phyloP scores from a whole-genome alignment of 2,888 invertebrate species.

The Trichogramma dendrolimi region DNA sequence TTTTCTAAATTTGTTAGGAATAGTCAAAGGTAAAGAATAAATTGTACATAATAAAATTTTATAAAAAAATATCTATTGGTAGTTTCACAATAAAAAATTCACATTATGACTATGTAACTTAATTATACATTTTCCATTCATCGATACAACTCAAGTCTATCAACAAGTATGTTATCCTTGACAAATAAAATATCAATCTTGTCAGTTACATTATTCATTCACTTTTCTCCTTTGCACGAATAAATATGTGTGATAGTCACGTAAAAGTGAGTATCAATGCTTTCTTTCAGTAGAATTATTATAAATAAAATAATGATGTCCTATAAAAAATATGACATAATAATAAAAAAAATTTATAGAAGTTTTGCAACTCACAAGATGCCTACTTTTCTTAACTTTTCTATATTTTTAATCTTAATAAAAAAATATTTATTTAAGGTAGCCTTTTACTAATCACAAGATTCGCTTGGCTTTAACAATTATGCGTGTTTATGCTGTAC shows the following conservation, averaged over 20 bases:
- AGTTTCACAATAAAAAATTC: conserved; percentile 37
- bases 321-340: too few species aligned
- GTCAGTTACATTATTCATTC: conserved; percentile 21
- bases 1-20: background rate
- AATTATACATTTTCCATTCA: conserved; percentile 22
- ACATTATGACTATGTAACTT: conserved; percentile 26
- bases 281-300: conserved; percentile 1
- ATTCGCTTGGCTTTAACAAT: conserved; percentile 24
- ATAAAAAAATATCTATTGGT: conserved; percentile 38
- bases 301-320: background rate
- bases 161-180: conserved; percentile 17
- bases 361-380: too few species aligned
- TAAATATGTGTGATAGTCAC: too few species aligned
- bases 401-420: too few species aligned
- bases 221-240: background rate
- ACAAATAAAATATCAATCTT: conserved; percentile 20
- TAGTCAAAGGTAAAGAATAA: background rate
- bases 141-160: conserved; percentile 19
- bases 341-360: too few species aligned
- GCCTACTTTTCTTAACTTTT: too few species aligned
- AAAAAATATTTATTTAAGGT: too few species aligned
- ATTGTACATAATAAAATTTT: conserved; percentile 5
- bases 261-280: background rate
- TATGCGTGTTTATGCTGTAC: conserved; percentile 35
- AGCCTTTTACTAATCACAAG: too few species aligned